phyloP scores from a whole-genome alignment of 2,797 vertebrate species.

The Cossypha heuglini region DNA sequence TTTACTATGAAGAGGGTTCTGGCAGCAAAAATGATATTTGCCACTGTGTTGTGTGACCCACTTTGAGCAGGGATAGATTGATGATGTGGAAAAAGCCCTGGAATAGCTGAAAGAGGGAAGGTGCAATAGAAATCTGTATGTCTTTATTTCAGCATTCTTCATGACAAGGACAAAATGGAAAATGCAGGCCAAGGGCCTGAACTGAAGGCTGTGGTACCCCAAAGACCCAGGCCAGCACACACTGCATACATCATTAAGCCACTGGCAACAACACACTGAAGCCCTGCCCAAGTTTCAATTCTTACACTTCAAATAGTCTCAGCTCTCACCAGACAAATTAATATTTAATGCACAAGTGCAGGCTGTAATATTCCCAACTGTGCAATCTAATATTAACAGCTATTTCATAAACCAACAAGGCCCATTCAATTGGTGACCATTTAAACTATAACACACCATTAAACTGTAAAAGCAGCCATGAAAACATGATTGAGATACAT shows the following conservation, averaged over 20 bases:
- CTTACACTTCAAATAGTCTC: slow-evolving; percentile 61
- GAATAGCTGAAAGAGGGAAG: background rate
- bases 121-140: background rate
- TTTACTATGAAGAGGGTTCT: background rate
- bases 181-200: background rate
- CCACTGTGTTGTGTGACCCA: background rate
- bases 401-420: slow-evolving; percentile 72
- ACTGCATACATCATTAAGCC: slow-evolving; percentile 10
- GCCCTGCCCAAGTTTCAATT: slow-evolving; percentile 60
- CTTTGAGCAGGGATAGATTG: background rate
- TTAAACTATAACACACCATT: slow-evolving; percentile 47
- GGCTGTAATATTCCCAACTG: slow-evolving; percentile 52
- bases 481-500: slow-evolving; percentile 29
- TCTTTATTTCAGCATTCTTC: background rate
- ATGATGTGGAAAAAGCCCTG: background rate
- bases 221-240: background rate
- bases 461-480: slow-evolving; percentile 44
- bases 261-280: slow-evolving; percentile 12
- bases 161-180: background rate
- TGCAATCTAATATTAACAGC: slow-evolving; percentile 60
- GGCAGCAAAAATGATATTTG: background rate
- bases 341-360: slow-evolving; percentile 66
- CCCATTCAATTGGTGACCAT: slow-evolving; percentile 61
- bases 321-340: slow-evolving; percentile 64
- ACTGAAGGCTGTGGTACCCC: background rate